Evolutionary conservation across 37 sponge, comb jelly and placozoan genomes (phyloP), one percentile per base, ranked within the genome.

Genomic region (Diacarnus erythraeanus): DNA sequence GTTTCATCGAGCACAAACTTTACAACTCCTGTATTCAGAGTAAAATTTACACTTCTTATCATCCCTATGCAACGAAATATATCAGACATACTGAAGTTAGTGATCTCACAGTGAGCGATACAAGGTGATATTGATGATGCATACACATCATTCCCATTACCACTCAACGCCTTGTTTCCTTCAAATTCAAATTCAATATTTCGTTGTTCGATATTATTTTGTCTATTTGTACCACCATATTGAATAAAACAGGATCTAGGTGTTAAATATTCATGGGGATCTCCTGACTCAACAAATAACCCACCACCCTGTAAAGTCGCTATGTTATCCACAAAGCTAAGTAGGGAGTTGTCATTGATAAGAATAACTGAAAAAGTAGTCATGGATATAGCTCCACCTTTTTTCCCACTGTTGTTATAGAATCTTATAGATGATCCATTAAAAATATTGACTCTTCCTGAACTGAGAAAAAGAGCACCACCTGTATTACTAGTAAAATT

Each of bases 381-480:
- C 33, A 71, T 15, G 23, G 73, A 25, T 20, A 81, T 5, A 21
- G 72, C 81, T 54, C 81, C 81, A 20, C 81, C 81, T 5, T 81
- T 35, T 4, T 9, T 57, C 23, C 81, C 81, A n/a, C 2, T 58
- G 59, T 81, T 81, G 26, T 72, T 36, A 17, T 2, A 1, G 71
- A 81, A 81, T 23, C 5, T 23, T 25, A 40, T 43, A 2, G 6
- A 5, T 30, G 81, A 54, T 12, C 41, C 44, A 27, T 0, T 2
- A 2, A 69, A 18, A 6, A 81, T 39, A 1, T 41, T 42, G 1
- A 38, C 63, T n/a, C 6, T 59, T 51, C 51, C 40, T 38, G 70
- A 34, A 27, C 17, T 36, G 17, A 81, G 27, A 5, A 27, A 17
- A 17, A 81, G 44, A 38, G 81, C 73, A 27, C 71, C 59, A 9